These are phyloP conservation scores for Archocentrus centrarchus DNA, from an alignment of 2,113 vertebrate genomes.

Conservation along the genomic window DNA sequence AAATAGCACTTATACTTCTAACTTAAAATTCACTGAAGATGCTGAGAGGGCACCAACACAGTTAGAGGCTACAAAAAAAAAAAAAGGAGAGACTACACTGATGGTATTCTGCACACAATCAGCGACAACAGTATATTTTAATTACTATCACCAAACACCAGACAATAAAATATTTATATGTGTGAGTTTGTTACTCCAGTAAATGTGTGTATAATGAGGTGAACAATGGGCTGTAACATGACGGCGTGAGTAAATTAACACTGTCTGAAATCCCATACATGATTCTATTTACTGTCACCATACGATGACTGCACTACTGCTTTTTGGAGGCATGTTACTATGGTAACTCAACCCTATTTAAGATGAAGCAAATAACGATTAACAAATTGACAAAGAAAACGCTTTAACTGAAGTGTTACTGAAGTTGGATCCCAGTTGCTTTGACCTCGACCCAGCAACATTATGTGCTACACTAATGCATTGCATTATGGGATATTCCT, in stretches of 20 bases:
- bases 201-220: not conserved
- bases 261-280: not conserved
- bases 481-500: not conserved
- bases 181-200: not conserved
- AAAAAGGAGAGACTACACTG: not conserved
- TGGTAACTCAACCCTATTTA: not conserved
- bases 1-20: slow-evolving; percentile 8
- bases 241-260: not conserved
- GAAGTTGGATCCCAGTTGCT: no score
- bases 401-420: not conserved
- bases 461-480: not conserved
- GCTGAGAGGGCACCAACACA: not conserved
- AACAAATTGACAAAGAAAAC: not conserved
- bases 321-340: not conserved
- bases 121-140: not conserved
- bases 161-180: not conserved
- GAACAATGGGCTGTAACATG: not conserved
- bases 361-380: not conserved
- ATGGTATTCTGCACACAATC: not conserved
- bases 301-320: not conserved
- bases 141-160: not conserved
- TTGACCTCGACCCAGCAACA: not conserved
- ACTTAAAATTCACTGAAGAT: not conserved
- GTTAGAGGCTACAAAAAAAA: not conserved
- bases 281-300: not conserved